These are phyloP conservation scores for Desoria tigrina DNA, from an alignment of 2,888 invertebrate species.

Conservation along the genomic window DNA sequence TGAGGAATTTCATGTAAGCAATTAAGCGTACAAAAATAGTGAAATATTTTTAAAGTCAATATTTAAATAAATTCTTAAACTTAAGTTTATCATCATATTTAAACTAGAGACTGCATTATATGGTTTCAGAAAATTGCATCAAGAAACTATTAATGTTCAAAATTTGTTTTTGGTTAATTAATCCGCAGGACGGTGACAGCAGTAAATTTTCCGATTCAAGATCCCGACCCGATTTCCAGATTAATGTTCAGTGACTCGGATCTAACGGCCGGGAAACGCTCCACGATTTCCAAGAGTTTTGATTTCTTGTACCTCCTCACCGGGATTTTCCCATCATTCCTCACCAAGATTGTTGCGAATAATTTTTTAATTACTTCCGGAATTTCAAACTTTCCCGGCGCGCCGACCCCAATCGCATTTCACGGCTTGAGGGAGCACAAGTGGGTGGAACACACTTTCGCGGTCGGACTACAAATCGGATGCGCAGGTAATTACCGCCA, in stretches of 20 bases:
- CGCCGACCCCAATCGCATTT: too few relatives aligned
- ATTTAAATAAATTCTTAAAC: too few relatives aligned
- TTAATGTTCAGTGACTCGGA: not conserved
- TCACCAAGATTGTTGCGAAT: not conserved
- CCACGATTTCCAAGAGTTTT: not conserved
- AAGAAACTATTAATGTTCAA: not conserved
- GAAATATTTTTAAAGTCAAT: too few relatives aligned
- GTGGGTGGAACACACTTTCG: too few relatives aligned
- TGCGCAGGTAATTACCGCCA: too few relatives aligned
- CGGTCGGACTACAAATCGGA: too few relatives aligned
- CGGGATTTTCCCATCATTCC: not conserved
- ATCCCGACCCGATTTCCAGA: not conserved
- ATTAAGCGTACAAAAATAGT: too few relatives aligned
- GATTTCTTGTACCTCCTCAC: not conserved
- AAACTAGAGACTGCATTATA: too few relatives aligned
- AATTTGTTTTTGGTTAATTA: not conserved
- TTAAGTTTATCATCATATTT: too few relatives aligned
- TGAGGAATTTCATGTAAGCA: conserved; percentile 3
- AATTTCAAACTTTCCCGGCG: not conserved
- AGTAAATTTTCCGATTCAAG: not conserved
- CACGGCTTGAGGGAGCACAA: too few relatives aligned
- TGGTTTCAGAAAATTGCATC: not conserved
- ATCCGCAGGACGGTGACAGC: not conserved
- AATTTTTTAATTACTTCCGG: not conserved
- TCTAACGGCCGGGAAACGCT: not conserved